Percentiles rank a stretch among this genome's conserved stretches.
Evolutionary conservation across 2,797 vertebrate genomes (phyloP).

Genomic region (Acanthopagrus latus): DNA sequence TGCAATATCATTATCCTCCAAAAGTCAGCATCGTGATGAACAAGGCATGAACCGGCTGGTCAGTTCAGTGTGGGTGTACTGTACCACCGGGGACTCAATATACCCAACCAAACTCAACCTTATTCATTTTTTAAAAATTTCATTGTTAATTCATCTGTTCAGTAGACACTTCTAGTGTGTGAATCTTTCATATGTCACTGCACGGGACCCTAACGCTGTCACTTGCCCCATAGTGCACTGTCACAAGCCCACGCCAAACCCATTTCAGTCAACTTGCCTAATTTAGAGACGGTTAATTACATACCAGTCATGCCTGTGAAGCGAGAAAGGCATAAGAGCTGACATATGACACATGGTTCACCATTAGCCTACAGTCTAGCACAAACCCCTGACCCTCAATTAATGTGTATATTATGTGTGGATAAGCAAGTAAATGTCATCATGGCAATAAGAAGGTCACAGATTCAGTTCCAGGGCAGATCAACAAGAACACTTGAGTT

Average conservation of each 20-base stretch:
- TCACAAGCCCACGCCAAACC: constrained; percentile 8
- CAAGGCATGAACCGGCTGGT: not conserved
- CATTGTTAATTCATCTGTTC: not conserved
- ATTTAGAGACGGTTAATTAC: constrained; percentile 61
- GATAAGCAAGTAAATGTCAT: constrained; percentile 73
- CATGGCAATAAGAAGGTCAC: constrained; percentile 64
- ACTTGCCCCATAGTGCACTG: not conserved
- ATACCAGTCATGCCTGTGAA: constrained; percentile 52
- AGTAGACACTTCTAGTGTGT: not conserved
- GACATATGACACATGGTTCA: constrained; percentile 80
- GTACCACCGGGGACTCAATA: not conserved
- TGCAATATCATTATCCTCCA: constrained; percentile 17
- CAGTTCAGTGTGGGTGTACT: not conserved
- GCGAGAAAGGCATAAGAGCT: constrained; percentile 54
- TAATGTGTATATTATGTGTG: constrained; percentile 67
- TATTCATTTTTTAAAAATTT: not conserved
- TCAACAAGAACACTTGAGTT: constrained; percentile 25
- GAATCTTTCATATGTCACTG: not conserved
- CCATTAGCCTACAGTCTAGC: constrained; percentile 60
- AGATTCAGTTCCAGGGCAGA: constrained; percentile 40
- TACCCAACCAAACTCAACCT: not conserved
- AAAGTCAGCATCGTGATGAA: not conserved
- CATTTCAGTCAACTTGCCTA: constrained; percentile 37
- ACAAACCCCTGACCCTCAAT: constrained; percentile 67
- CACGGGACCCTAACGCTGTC: not conserved